phyloP scores from a whole-genome alignment of 1,140 invertebrate genomes.

The Glossosoma conforme region DNA sequence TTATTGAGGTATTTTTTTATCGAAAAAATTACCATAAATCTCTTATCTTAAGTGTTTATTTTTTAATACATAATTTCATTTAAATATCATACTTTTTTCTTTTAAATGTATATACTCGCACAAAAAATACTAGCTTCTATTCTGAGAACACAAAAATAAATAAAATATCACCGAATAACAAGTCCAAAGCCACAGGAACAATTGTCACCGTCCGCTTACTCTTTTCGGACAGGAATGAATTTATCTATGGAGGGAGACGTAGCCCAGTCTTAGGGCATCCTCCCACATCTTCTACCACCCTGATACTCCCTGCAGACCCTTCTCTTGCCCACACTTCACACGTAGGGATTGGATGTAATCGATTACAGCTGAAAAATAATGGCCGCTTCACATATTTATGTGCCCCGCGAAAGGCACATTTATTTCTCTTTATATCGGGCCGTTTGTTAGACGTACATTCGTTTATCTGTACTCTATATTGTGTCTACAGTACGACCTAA shows the following conservation, averaged over 20 bases:
- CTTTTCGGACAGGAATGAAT: slow-evolving; percentile 14
- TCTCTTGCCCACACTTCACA: slow-evolving; percentile 20
- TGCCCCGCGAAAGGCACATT: slow-evolving; percentile 8
- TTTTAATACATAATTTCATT: too few species aligned
- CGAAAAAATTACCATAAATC: too few species aligned
- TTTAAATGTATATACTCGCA: too few species aligned
- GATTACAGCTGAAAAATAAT: slow-evolving; percentile 24
- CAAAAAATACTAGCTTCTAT: too few species aligned
- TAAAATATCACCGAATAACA: too few species aligned
- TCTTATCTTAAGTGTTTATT: too few species aligned
- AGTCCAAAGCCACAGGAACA: too few species aligned
- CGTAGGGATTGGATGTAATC: slow-evolving; percentile 22
- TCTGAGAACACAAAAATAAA: too few species aligned
- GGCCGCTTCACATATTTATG: slow-evolving; percentile 19
- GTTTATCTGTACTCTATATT: too few species aligned
- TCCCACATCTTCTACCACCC: slow-evolving; percentile 9
- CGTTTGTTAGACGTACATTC: slow-evolving; percentile 3
- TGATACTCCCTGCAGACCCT: slow-evolving; percentile 3
- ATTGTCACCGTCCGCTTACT: slow-evolving; percentile 10
- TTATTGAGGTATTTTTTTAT: too few species aligned
- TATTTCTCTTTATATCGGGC: slow-evolving; percentile 13
- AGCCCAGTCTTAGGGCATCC: slow-evolving; percentile 2
- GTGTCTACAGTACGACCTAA: too few species aligned
- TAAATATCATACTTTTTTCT: too few species aligned
- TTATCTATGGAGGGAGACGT: slow-evolving; percentile 6